Evolutionary conservation across 2,797 vertebrate species (phyloP).

Genomic region (Euphonia xanthogaster): DNA sequence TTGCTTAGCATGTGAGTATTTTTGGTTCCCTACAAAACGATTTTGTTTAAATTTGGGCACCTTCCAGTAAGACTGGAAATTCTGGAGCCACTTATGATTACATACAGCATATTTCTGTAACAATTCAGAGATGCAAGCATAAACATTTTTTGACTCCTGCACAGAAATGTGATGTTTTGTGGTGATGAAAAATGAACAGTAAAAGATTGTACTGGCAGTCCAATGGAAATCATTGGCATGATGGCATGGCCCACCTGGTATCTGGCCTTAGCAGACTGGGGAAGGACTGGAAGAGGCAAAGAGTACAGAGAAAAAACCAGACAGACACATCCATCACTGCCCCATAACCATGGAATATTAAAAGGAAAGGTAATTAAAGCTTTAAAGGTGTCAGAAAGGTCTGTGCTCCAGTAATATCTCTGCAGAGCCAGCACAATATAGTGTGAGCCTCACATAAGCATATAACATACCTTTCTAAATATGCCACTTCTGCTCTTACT

Average conservation of each 20-base stretch:
- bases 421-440: background rate
- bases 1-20: background rate
- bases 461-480: background rate
- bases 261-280: conserved; percentile 38
- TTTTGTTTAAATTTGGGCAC: background rate
- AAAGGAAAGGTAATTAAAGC: background rate
- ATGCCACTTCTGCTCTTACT: background rate
- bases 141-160: background rate
- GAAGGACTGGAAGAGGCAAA: background rate
- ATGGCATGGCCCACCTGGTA: conserved; percentile 8
- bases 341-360: background rate
- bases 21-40: background rate
- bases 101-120: background rate
- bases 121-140: background rate
- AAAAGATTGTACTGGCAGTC: background rate
- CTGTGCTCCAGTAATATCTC: background rate
- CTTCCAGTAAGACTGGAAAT: background rate
- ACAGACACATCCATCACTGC: background rate
- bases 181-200: background rate
- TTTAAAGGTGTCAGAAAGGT: background rate
- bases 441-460: background rate
- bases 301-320: background rate
- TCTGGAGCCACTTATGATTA: background rate
- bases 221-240: conserved; percentile 9
- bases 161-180: background rate